Evolutionary conservation across 1,140 invertebrate genomes (phyloP), one percentile per base, ranked within the genome.

Genomic region (Andricus grossulariae): DNA sequence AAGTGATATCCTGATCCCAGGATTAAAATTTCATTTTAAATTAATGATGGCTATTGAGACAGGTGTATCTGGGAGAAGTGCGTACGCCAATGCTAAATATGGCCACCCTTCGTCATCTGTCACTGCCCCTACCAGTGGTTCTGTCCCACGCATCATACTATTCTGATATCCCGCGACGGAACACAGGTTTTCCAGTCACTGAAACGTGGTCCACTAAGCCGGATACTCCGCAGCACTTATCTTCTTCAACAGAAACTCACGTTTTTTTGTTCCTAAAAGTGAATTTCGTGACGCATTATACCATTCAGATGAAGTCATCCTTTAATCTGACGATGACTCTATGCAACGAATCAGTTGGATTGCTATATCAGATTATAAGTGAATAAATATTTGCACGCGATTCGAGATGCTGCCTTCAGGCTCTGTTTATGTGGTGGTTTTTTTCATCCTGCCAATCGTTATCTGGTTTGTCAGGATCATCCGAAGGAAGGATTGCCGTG

Each of bases 51-150:
- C 32, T 15, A 3, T 66, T 45, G n/a, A 7, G 39, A 39, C 60
- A 66, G 60, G 60, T 66, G 60, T 66, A 8, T 66, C 60, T 66
- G 13, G 25, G 21, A 57, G 55, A 39, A 16, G 75, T 60, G 11
- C 21, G 5, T n/a, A 16, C 75, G 73, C 80, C 83, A 84, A 83
- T 79, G 73, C 85, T 85, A 86, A 87, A 88, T 87, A 88, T 87
- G 87, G 85, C 60, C 49, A 79, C 78, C 70, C 76, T 75, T 73
- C 77, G 54, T 78, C 82, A 82, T 81, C 72, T 76, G 78, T 82
- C 83, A 81, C 76, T 51, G 45, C 70, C 81, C 81, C 77, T 76
- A 81, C 76, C 71, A 32, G 73, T 12, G 10, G 3, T 18, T 80
- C 50, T 57, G 45, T 51, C 82, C 82, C 83, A 84, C 84, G 81